Evolutionary conservation across 2,797 vertebrate species (phyloP), one percentile per base, ranked within the genome.

Genomic region (Sphenodon punctatus): DNA sequence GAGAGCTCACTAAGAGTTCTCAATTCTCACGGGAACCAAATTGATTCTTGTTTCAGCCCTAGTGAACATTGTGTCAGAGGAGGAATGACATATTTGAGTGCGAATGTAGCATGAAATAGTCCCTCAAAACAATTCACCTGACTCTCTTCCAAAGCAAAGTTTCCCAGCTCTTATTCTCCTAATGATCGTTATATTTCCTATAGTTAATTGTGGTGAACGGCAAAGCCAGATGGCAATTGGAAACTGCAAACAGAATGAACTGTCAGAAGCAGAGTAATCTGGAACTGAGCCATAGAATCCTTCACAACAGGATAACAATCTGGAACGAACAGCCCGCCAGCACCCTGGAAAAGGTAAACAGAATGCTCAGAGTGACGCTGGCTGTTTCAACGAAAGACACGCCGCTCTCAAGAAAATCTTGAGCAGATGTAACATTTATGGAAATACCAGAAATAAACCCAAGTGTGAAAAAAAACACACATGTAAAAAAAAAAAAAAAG

Each of bases 211-310:
- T 70, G 60, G 60, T 27, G 25, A 55, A 36, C 41, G 76, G 55
- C 53, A 72, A 51, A 75, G 72, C 77, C 83, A 85, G 77, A 80
- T 80, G 67, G 77, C 60, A 59, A 65, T 42, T 49, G 77, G 71
- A 71, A 71, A 85, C 85, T 70, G 55, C 45, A 71, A 60, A 71
- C 36, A 64, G 77, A 63, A 66, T 48, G 66, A 69, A 71, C 61
- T 45, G 39, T 80, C 82, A 51, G 71, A 80, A 80, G 55, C 61
- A 23, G 32, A 4, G 4, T 34, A 60, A 75, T 66, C 67, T 70
- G 66, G 53, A 85, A 41, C 12, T 32, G 49, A n/a, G 55, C 77
- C 61, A 70, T 27, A 9, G 41, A 71, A 60, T 42, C 46, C 72
- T 71, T 66, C 59, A 56, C 39, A 55, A 65, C 30, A 63, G 69